Conservation (phyloP, 1,140 invertebrate species). For the Drosophila kohkoa region DNA sequence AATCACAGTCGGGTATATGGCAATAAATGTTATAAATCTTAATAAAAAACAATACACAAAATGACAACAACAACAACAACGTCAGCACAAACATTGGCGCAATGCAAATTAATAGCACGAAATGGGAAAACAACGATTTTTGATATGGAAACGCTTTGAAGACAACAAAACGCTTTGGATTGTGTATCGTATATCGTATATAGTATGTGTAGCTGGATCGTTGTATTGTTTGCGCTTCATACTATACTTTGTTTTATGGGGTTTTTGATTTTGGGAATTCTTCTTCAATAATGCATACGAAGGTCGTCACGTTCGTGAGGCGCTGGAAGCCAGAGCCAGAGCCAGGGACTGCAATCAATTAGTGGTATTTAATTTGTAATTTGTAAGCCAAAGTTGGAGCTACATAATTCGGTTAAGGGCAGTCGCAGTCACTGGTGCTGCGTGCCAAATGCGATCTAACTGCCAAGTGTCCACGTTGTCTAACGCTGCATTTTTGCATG, state of each 20-base stretch:
- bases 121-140: constrained; percentile 45
- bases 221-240: constrained; percentile 18
- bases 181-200: constrained; percentile 29
- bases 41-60: constrained; percentile 54
- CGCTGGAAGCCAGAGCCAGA: constrained; percentile 14
- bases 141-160: constrained; percentile 12
- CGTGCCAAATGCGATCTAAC: constrained; percentile 39
- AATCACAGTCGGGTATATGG: constrained; percentile 67
- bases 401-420: constrained; percentile 76
- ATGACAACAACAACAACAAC: constrained; percentile 24
- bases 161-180: constrained; percentile 43
- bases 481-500: constrained; percentile 60
- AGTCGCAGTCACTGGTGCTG: constrained; percentile 47
- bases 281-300: constrained; percentile 62
- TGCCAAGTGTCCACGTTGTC: constrained; percentile 11
- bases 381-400: constrained; percentile 54
- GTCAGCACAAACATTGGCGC: constrained; percentile 49
- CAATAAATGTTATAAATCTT: constrained; percentile 80
- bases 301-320: constrained; percentile 70
- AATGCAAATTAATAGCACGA: constrained; percentile 82
- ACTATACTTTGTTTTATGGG: constrained; percentile 24
- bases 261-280: constrained; percentile 64
- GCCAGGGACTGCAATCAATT: constrained; percentile 59
- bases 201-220: too few relatives aligned
- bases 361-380: constrained; percentile 74